Conservation (phyloP, 1,140 invertebrate genomes). For the Carposina sasakii region DNA sequence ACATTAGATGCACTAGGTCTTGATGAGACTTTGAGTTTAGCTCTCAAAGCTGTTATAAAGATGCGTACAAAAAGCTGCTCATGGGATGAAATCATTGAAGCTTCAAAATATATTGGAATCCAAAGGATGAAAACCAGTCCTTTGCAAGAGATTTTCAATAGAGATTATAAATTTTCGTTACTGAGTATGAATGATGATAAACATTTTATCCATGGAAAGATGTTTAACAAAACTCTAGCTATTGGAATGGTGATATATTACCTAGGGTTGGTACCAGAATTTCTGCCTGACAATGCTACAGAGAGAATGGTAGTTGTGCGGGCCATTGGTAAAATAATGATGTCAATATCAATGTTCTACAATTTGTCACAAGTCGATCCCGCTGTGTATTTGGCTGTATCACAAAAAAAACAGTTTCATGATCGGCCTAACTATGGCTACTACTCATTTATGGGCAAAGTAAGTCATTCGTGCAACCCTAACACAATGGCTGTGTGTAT, state of each 20-base stretch:
- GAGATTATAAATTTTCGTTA: neutral
- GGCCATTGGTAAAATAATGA: conserved; percentile 10
- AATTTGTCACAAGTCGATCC: no score
- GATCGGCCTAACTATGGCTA: conserved; percentile 3
- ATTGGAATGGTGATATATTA: conserved; percentile 10
- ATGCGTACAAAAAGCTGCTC: conserved; percentile 3
- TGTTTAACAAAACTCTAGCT: conserved; percentile 8
- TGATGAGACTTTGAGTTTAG: neutral
- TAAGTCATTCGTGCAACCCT: conserved; percentile 14
- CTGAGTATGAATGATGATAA: neutral
- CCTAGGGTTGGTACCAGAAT: conserved; percentile 1
- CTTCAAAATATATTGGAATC: conserved; percentile 1
- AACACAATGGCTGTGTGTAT: conserved; percentile 9
- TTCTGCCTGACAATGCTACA: conserved; percentile 3
- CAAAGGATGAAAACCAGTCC: conserved; percentile 5
- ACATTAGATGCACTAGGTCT: neutral
- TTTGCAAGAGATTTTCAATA: conserved; percentile 2
- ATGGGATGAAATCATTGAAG: conserved; percentile 15
- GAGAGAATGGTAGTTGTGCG: conserved; percentile 1
- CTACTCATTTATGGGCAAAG: conserved; percentile 13
- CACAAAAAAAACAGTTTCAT: no score
- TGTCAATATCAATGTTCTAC: no score
- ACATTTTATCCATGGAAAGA: conserved; percentile 10
- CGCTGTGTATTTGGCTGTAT: no score
- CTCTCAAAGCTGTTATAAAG: conserved; percentile 12